These are phyloP conservation scores for Romanogobio albipinnatus DNA, from an alignment of 2,113 vertebrate genomes.

Conservation along the genomic window DNA sequence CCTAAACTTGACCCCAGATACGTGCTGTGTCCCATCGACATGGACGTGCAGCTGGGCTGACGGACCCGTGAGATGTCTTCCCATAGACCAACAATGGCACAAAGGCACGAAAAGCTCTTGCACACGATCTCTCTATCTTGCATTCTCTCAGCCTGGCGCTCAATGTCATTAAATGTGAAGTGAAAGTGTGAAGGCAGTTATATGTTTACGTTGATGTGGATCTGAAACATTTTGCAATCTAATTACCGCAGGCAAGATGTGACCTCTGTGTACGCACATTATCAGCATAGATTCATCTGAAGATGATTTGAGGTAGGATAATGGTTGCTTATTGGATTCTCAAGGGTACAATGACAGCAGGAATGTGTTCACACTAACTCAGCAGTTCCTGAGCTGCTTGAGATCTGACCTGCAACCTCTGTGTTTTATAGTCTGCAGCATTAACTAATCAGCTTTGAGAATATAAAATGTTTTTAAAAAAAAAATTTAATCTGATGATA, in stretches of 20 bases:
- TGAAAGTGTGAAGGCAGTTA: background rate
- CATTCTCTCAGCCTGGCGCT: background rate
- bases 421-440: background rate
- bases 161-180: constrained; percentile 27
- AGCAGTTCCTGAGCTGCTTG: background rate
- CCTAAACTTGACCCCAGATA: constrained; percentile 89
- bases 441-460: background rate
- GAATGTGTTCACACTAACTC: background rate
- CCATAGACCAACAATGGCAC: constrained; percentile 5
- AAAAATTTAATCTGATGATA: background rate
- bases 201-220: constrained; percentile 32
- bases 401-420: background rate
- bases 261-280: background rate
- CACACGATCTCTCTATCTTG: background rate
- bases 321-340: background rate
- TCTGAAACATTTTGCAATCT: constrained; percentile 11
- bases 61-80: background rate
- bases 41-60: constrained; percentile 81
- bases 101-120: constrained; percentile 23
- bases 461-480: background rate
- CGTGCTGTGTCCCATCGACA: constrained; percentile 74
- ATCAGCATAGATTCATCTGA: background rate
- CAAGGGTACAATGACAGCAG: background rate
- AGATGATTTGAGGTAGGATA: constrained; percentile 3
- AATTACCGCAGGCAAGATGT: constrained; percentile 15